Percentiles rank a stretch among this genome's conserved stretches.
phyloP scores from a whole-genome alignment of 1,140 invertebrate genomes.

The Zaprionus kolodkinae region DNA sequence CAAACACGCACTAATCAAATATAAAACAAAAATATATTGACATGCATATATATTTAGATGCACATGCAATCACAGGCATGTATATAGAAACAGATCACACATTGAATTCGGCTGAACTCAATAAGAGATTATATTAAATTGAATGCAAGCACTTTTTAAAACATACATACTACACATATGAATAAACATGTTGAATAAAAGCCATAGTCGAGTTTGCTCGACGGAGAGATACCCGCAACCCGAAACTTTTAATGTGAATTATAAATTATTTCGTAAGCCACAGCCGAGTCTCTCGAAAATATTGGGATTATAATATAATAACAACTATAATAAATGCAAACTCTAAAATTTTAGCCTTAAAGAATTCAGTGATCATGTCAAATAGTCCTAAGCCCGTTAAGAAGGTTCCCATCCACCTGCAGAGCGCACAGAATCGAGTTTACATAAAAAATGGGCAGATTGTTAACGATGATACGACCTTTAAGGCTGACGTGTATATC shows the following conservation, averaged over 20 bases:
- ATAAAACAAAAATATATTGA: slow-evolving; percentile 2
- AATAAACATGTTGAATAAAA: no score
- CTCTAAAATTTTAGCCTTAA: background rate
- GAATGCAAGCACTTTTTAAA: no score
- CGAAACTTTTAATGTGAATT: no score
- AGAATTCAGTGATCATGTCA: slow-evolving; percentile 48
- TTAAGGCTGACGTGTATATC: slow-evolving; percentile 90
- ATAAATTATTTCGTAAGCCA: no score
- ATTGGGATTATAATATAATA: no score
- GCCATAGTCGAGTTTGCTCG: no score
- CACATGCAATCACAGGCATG: background rate
- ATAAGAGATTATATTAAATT: no score
- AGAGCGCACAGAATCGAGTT: slow-evolving; percentile 96
- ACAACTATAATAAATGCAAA: background rate
- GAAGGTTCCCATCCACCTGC: slow-evolving; percentile 96
- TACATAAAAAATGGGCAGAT: slow-evolving; percentile 98
- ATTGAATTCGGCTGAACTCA: no score
- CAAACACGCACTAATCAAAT: slow-evolving; percentile 8
- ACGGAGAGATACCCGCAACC: no score
- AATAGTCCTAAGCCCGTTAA: slow-evolving; percentile 88
- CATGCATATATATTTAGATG: background rate
- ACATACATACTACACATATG: no score
- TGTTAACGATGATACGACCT: slow-evolving; percentile 96
- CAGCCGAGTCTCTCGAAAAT: no score
- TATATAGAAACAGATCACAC: background rate